Evolutionary conservation across 2,113 vertebrate species (phyloP), one percentile per base, ranked within the genome.

Genomic region (Percopsis transmontana): DNA sequence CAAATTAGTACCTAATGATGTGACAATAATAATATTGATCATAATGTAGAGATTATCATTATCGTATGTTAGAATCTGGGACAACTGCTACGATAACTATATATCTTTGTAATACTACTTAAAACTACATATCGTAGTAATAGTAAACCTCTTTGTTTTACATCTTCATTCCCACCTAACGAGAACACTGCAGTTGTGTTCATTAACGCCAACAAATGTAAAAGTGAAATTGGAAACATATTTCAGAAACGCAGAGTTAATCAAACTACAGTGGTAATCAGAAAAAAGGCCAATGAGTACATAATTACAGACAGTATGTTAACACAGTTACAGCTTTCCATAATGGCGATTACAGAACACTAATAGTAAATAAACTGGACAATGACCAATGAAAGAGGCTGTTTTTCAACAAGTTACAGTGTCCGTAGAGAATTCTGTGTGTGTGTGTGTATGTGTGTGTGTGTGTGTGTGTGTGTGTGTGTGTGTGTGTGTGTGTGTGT

Each of bases 391-490:
- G 72, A 82, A 76, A 81, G 74, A 83, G 2, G 9, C 58, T 33
- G 58, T 79, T 71, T 69, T 56, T 33, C 23, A 72, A 74, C 80
- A 83, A 65, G 69, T 77, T 61, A 58, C 50, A 4, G 39, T 81
- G 79, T 80, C 72, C 68, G 80, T 73, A 79, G 69, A 82, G 77
- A 80, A 66, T 82, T 80, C 81, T 73, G 77, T 85, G 77, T 80
- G 76, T 81, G 70, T 69, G 55, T 1, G 19, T 64, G 53, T 73
- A 67, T 60, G 71, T 84, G 83, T 33, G 53, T 54, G 53, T 33
- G 53, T 55, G 53, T 33, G 53, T 33, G 53, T 16, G 53, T 55
- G 53, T 55, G 53, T 55, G 54, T 38, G 54, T 56, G 54, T 56
- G 54, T 56, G 54, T 54, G 52, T 33, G 23, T 27, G 52, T 56